Evolutionary conservation across 92 coral and sea anemone genomes (phyloP), one percentile per base, ranked within the genome.

Genomic region (Muricea muricata): DNA sequence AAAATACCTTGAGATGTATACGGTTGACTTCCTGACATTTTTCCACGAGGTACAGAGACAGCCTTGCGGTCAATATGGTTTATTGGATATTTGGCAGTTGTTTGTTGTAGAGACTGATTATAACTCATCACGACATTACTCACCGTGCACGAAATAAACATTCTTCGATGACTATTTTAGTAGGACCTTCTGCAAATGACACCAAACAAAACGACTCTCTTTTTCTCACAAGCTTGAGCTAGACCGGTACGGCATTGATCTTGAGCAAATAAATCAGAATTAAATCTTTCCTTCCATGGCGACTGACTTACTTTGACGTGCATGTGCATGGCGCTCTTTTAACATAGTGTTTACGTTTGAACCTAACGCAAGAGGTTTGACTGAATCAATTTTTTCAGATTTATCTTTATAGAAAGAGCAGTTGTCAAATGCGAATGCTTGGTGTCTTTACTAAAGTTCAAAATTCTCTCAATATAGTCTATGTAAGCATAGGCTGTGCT

Each of bases 1-100:
- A 91, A 39, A 52, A 29, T 42, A 37, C 93, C 93, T 50, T 79
- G 79, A 83, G 87, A 91, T 31, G 87, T 46, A 70, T 87, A 87
- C n/a, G 85, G 91, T 41, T 88, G 93, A 24, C 69, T 82, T 71
- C 63, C 74, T 7, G 56, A 77, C 70, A 84, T 60, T 40, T 87
- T 87, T 37, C 93, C 91, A 30, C 50, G 25, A 0, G 88, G 87
- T 7, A 85, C 84, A 31, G 83, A 50, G 73, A 91, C 69, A 6
- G 85, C 90, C 60, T 88, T 81, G 28, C 76, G 86, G 52, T 88
- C 87, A n/a, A 86, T 78, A 69, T 90, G 80, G 72, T 79, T 50
- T 74, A 91, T 82, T 2, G 92, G 92, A 67, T 91, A 91, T 82
- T 91, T 91, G 88, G 92, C 92, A 7, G 94, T 67, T 33, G 80